A percentile compares a stretch with the other conserved stretches of the same genome.
phyloP scores from a whole-genome alignment of 2,113 vertebrate species.

The Elephas maximus region DNA sequence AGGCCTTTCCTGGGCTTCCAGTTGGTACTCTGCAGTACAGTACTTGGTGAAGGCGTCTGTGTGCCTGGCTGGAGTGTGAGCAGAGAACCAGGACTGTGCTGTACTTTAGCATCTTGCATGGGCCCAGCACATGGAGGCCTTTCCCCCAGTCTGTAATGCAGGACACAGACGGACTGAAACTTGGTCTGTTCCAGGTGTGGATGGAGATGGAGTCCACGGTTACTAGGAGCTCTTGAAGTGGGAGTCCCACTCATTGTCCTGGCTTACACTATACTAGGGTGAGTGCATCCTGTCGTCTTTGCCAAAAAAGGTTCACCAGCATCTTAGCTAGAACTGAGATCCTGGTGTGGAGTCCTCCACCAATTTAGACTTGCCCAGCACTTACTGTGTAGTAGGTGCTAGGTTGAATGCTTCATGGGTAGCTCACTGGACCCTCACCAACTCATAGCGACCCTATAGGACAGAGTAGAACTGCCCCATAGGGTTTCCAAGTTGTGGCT shows the following conservation, averaged over 20 bases:
- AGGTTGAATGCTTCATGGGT: neutral
- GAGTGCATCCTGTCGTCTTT: neutral
- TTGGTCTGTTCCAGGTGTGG: neutral
- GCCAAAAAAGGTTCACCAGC: accelerated
- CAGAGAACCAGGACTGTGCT: neutral
- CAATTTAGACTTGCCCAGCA: neutral
- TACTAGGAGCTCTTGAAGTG: too few species aligned
- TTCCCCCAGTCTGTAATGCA: accelerated
- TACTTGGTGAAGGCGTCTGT: neutral
- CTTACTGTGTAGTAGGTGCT: accelerated
- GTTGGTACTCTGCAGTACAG: neutral
- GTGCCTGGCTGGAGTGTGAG: neutral
- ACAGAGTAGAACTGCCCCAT: too few species aligned
- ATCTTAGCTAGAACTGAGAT: neutral
- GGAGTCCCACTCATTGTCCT: neutral
- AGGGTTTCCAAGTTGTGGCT: too few species aligned
- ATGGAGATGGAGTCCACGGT: neutral
- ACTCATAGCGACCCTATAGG: too few species aligned
- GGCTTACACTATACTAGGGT: neutral
- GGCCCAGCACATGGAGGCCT: neutral
- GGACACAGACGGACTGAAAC: neutral
- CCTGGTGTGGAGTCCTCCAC: accelerated
- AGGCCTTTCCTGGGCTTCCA: neutral
- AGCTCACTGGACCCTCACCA: neutral
- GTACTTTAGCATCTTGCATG: too few species aligned